Evolutionary conservation across 1,140 invertebrate genomes (phyloP), one percentile per base, ranked within the genome.

Genomic region (Meloidogyne hapla): DNA sequence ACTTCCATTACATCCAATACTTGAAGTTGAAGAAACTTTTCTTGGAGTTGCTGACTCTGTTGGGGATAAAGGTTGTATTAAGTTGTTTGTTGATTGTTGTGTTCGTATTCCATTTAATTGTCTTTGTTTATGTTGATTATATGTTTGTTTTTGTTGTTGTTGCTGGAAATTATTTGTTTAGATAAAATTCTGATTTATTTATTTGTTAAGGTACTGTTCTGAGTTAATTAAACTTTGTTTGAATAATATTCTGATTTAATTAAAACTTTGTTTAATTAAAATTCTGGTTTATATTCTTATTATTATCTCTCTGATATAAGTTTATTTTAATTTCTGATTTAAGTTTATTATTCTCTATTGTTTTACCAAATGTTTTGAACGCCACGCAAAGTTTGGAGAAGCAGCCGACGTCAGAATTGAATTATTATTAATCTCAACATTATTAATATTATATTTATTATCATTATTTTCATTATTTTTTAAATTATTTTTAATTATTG

Each of bases 21-120:
- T 56, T 21, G 48, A 56, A n/a, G 48, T 56, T n/a, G 48, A n/a
- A 56, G 48, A 56, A n/a, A 56, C 48, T 56, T 56, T 56, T n/a
- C 48, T 4, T 0, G 48, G 48, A n/a, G 48, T 56, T 1, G 48
- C n/a, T n/a, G 48, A 56, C 18, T 56, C 48, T 56, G 48, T 56
- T 56, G 48, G 48, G 18, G 48, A 56, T 56, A 56, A 56, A 8
- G 18, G 0, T 18, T 15, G 48, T 56, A n/a, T 56, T n/a, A 6
- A n/a, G n/a, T 56, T 56, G 48, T n/a, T 56, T 56, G 48, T 56
- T 56, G 48, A 8, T n/a, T 56, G 48, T 56, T n/a, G n/a, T 56
- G n/a, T 56, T 56, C 48, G 18, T n/a, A 56, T 56, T 56, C 18
- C 48, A 56, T 56, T 56, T n/a, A n/a, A n/a, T 56, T 56, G 48